Percentiles rank a stretch among this genome's conserved stretches.
Conservation (phyloP, 1,140 invertebrate genomes). For the Drosophila athabasca region DNA sequence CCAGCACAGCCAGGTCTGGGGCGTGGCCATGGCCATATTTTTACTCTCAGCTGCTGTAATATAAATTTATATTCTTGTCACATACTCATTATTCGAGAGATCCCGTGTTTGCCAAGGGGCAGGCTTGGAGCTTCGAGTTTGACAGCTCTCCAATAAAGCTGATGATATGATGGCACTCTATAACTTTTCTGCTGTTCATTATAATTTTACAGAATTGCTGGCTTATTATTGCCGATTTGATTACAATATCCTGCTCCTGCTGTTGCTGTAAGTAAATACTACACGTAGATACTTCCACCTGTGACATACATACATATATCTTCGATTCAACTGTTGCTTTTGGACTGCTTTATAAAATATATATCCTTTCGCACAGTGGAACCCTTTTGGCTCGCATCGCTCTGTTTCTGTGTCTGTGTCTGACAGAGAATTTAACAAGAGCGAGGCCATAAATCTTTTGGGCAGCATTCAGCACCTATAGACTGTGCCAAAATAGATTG, state of each 20-base stretch:
- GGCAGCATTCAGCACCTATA: conserved; percentile 45
- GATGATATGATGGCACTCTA: conserved; percentile 6
- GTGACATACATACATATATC: not conserved
- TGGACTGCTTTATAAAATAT: conserved; percentile 19
- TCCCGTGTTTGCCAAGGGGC: conserved; percentile 28
- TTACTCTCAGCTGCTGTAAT: conserved; percentile 44
- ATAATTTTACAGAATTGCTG: not conserved
- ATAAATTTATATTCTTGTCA: conserved; percentile 59
- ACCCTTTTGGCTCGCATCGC: conserved; percentile 55
- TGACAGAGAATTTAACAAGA: conserved; percentile 64
- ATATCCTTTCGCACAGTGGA: conserved; percentile 43
- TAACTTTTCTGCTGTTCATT: not conserved
- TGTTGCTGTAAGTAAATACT: too few relatives aligned
- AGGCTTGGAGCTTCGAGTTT: conserved; percentile 5
- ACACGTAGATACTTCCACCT: not conserved
- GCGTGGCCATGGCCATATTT: conserved; percentile 30
- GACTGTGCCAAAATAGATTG: conserved; percentile 65
- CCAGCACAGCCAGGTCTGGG: conserved; percentile 5
- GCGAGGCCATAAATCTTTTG: conserved; percentile 60
- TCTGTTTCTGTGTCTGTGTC: not conserved
- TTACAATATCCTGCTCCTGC: too few relatives aligned
- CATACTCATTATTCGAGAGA: conserved; percentile 40
- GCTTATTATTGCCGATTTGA: too few relatives aligned
- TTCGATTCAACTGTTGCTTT: conserved; percentile 56
- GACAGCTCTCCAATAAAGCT: conserved; percentile 12